Evolutionary conservation across 1,140 invertebrate genomes (phyloP).

Genomic region (Cyclargus thomasi): DNA sequence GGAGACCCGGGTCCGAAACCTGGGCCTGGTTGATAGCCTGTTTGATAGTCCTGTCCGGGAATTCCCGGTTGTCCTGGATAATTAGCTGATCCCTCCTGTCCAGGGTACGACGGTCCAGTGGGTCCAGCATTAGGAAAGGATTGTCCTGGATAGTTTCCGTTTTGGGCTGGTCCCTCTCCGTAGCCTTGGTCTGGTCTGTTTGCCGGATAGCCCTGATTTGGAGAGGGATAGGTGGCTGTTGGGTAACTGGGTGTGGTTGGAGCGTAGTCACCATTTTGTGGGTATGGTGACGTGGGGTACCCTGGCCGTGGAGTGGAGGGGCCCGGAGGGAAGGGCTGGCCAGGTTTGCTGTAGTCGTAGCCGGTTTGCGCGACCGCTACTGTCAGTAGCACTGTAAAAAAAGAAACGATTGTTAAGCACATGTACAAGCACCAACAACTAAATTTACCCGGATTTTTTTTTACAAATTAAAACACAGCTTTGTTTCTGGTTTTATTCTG

Average conservation of each 20-base stretch:
- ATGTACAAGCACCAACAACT: too few species aligned
- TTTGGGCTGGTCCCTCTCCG: too few species aligned
- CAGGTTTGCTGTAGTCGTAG: constrained; percentile 76
- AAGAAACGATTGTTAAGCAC: constrained; percentile 18
- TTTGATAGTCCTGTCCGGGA: not conserved
- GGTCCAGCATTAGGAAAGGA: not conserved
- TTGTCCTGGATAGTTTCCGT: not conserved
- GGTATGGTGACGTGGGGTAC: not conserved
- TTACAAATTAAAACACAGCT: too few species aligned
- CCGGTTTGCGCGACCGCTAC: constrained; percentile 64
- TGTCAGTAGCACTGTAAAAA: constrained; percentile 58
- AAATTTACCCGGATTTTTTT: too few species aligned
- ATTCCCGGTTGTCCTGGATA: constrained; percentile 11
- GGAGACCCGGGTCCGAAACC: constrained; percentile 27
- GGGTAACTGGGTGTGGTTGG: constrained; percentile 33
- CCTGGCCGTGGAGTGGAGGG: constrained; percentile 33
- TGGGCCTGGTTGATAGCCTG: not conserved
- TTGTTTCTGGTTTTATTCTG: too few species aligned
- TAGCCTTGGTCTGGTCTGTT: too few species aligned
- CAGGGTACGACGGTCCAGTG: not conserved
- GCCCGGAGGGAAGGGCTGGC: constrained; percentile 62
- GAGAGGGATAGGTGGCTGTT: constrained; percentile 14
- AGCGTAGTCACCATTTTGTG: constrained; percentile 13
- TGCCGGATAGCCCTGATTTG: constrained; percentile 17
- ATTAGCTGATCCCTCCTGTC: not conserved